Conservation (phyloP, 2,113 vertebrate species). For the Ursus arctos region DNA sequence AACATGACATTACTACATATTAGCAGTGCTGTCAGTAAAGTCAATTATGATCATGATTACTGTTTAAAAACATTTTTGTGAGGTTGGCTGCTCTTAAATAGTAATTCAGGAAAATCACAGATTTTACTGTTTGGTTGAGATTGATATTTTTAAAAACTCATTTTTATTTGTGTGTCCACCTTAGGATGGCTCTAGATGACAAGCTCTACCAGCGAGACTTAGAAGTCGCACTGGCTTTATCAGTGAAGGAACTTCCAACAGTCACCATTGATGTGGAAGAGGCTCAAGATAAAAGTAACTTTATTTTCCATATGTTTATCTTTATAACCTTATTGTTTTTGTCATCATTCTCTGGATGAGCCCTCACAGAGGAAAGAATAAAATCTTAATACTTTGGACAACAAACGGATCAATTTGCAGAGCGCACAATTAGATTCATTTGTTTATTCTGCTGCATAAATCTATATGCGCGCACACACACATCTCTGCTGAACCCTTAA, state of each 20-base stretch:
- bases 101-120: background rate
- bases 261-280: constrained; percentile 70
- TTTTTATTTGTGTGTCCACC: constrained; percentile 25
- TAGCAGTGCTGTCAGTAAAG: background rate
- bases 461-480: background rate
- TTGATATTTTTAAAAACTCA: background rate
- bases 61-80: constrained; percentile 38
- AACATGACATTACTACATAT: background rate
- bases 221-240: constrained; percentile 94
- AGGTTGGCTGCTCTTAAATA: background rate
- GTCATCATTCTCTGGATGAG: background rate
- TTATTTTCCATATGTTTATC: background rate
- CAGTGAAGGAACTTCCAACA: constrained; percentile 82
- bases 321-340: background rate
- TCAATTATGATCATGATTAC: background rate
- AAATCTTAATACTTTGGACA: background rate
- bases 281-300: constrained; percentile 82
- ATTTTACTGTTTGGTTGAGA: constrained; percentile 5
- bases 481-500: background rate
- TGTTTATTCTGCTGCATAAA: background rate
- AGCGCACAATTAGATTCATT: background rate
- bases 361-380: background rate
- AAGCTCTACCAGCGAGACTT: constrained; percentile 92
- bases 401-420: background rate
- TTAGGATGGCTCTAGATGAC: constrained; percentile 91